Conservation (phyloP, 2,888 invertebrate species). For the Protophormia terraenovae region DNA sequence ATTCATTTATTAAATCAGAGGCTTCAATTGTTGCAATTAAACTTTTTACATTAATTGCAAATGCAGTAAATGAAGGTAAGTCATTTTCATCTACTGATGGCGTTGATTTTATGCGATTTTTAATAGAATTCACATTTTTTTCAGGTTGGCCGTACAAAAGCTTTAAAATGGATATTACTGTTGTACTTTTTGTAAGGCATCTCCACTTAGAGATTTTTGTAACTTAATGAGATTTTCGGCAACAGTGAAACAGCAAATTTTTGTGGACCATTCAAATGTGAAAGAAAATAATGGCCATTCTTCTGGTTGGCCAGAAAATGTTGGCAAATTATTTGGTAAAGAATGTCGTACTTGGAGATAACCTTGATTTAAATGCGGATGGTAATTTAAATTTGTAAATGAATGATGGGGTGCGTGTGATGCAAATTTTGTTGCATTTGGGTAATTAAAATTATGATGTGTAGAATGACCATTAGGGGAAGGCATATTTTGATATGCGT, state of each 20-base stretch:
- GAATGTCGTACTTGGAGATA: background rate
- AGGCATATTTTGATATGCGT: too few relatives aligned
- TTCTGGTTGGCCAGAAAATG: constrained; percentile 39
- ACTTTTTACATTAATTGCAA: background rate
- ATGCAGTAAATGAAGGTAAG: constrained; percentile 13
- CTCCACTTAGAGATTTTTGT: constrained; percentile 3
- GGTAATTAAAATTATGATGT: background rate
- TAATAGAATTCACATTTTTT: constrained; percentile 28
- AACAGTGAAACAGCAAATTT: constrained; percentile 5
- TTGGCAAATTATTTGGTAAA: constrained; percentile 21
- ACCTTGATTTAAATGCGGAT: too few relatives aligned
- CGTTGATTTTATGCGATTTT: background rate
- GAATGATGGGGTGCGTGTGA: background rate
- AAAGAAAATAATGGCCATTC: constrained; percentile 8
- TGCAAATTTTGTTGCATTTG: background rate
- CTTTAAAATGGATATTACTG: constrained; percentile 7
- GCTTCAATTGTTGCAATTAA: constrained; percentile 27
- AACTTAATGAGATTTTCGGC: constrained; percentile 32
- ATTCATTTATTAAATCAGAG: too few relatives aligned
- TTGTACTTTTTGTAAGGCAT: constrained; percentile 9
- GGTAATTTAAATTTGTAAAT: too few relatives aligned
- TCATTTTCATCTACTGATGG: constrained; percentile 5
- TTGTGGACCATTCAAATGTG: constrained; percentile 22
- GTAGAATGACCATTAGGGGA: too few relatives aligned
- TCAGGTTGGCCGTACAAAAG: constrained; percentile 28